phyloP scores from a whole-genome alignment of 2,888 invertebrate genomes.

The Lottia scabra region DNA sequence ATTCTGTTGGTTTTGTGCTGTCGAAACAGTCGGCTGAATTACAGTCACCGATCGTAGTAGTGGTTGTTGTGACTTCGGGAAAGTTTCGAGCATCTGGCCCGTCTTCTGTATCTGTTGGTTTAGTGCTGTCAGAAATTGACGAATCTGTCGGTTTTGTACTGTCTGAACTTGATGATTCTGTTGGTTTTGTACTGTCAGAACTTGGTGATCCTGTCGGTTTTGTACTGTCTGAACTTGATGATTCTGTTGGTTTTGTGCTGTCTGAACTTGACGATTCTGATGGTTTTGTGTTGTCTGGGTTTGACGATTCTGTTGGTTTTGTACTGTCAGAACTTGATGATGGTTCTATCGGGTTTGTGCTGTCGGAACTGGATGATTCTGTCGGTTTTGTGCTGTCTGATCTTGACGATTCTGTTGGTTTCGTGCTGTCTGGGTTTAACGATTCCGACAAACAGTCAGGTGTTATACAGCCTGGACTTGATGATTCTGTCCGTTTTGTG shows the following conservation, averaged over 20 bases:
- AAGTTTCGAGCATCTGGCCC: too few species aligned
- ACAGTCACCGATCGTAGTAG: not conserved
- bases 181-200: not conserved
- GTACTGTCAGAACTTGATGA: not conserved
- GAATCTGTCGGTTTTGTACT: not conserved
- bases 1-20: not conserved
- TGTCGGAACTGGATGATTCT: not conserved
- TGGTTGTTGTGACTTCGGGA: not conserved
- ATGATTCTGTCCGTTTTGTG: not conserved
- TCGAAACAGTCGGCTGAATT: not conserved
- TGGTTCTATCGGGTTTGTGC: not conserved
- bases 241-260: not conserved
- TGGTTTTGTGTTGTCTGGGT: not conserved
- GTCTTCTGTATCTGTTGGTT: not conserved
- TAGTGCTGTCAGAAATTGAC: not conserved
- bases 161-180: not conserved
- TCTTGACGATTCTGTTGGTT: not conserved
- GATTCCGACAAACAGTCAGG: not conserved
- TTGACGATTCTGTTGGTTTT: not conserved
- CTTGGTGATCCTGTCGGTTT: not conserved
- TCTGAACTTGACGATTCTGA: not conserved
- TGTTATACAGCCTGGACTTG: not conserved
- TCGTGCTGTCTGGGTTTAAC: not conserved
- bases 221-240: not conserved
- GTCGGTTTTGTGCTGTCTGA: not conserved